Evolutionary conservation across 2,888 invertebrate species (phyloP).

Genomic region (Eubasilissa splendida): DNA sequence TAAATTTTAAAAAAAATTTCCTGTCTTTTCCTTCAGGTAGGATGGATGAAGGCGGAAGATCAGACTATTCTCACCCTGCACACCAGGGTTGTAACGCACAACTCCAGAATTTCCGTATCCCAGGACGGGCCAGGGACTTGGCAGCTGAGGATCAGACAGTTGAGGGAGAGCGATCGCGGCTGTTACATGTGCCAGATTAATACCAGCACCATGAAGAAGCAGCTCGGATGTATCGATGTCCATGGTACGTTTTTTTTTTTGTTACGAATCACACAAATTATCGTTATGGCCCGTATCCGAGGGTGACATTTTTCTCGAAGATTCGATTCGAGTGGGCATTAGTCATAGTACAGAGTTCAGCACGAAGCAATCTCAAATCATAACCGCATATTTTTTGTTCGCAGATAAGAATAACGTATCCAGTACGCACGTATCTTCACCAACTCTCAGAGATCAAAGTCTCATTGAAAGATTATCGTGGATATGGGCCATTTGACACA

Average conservation of each 20-base stretch:
- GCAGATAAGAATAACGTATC: too few species aligned
- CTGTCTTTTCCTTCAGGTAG: slow-evolving; percentile 75
- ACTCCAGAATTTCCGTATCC: slow-evolving; percentile 79
- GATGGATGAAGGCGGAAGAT: slow-evolving; percentile 84
- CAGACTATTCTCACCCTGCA: slow-evolving; percentile 83
- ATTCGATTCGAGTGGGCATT: too few species aligned
- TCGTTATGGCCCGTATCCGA: slow-evolving; percentile 37
- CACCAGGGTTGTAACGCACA: slow-evolving; percentile 83
- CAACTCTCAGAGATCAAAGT: too few species aligned
- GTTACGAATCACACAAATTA: too few species aligned
- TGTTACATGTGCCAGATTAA: slow-evolving; percentile 89
- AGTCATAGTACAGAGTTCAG: too few species aligned
- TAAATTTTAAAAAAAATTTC: too few species aligned
- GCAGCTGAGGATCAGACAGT: slow-evolving; percentile 81
- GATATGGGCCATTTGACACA: too few species aligned
- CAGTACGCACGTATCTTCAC: too few species aligned
- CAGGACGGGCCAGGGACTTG: slow-evolving; percentile 81
- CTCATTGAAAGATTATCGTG: too few species aligned
- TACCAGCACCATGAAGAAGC: slow-evolving; percentile 83
- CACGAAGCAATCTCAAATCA: too few species aligned
- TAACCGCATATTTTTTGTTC: too few species aligned
- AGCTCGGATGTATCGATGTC: slow-evolving; percentile 84
- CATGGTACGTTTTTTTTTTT: slow-evolving; percentile 72
- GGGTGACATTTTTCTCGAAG: background rate
- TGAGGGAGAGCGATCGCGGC: slow-evolving; percentile 82